phyloP scores from a whole-genome alignment of 2,797 vertebrate genomes.

The Cossypha dichroa region DNA sequence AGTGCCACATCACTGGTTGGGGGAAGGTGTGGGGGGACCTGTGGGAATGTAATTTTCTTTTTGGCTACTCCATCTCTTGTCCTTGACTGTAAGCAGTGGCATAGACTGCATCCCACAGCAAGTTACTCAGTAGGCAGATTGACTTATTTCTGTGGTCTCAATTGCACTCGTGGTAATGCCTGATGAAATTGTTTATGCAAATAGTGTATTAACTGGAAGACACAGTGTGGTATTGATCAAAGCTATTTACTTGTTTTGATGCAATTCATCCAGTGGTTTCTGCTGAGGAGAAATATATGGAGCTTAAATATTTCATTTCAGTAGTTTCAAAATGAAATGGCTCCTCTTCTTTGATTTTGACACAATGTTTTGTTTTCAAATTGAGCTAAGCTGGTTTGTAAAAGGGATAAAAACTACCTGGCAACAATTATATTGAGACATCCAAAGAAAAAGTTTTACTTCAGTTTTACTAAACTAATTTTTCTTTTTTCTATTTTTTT shows the following conservation, averaged over 20 bases:
- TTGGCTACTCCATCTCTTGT: background rate
- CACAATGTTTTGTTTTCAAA: conserved; percentile 45
- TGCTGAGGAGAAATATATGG: background rate
- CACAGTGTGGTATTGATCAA: conserved; percentile 31
- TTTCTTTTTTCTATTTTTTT: background rate
- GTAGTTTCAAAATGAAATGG: background rate
- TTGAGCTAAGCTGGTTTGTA: background rate
- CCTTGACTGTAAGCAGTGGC: background rate
- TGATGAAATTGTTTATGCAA: conserved; percentile 57
- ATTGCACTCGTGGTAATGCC: background rate
- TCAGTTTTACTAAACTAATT: background rate
- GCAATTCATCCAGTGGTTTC: conserved; percentile 5
- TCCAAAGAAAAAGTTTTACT: background rate
- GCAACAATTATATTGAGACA: background rate
- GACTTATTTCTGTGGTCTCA: conserved; percentile 1
- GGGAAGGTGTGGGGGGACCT: background rate
- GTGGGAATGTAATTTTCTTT: background rate
- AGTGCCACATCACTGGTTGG: fast-evolving
- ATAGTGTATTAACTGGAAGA: conserved; percentile 36
- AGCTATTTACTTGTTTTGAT: conserved; percentile 43
- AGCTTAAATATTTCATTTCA: conserved; percentile 42
- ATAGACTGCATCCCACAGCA: background rate
- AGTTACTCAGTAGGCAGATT: background rate
- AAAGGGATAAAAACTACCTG: background rate
- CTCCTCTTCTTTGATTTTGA: conserved; percentile 19